phyloP scores from a whole-genome alignment of 1,140 invertebrate species.

The Achroia grisella region DNA sequence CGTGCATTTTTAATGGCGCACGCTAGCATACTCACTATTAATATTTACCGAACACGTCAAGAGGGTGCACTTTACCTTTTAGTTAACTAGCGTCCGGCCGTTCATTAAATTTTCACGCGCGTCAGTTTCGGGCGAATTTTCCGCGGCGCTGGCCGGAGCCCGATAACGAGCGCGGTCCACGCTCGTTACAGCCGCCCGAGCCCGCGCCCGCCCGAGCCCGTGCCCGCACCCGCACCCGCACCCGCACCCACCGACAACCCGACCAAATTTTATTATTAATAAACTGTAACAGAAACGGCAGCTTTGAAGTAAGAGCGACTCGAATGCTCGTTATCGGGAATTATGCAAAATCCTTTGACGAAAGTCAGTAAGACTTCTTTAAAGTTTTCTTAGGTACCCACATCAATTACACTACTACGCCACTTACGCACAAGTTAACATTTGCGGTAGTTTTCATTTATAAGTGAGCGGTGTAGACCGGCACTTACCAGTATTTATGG shows the following conservation, averaged over 20 bases:
- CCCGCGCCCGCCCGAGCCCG: slow-evolving; percentile 13
- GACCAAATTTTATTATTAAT: slow-evolving; percentile 67
- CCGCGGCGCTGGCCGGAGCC: slow-evolving; percentile 62
- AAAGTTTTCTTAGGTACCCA: slow-evolving; percentile 18
- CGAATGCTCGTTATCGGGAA: slow-evolving; percentile 60
- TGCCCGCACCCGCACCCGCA: slow-evolving; percentile 12
- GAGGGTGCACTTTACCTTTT: slow-evolving; percentile 74
- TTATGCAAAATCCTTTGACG: slow-evolving; percentile 62
- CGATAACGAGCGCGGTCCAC: slow-evolving; percentile 58
- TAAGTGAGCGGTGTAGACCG: neutral
- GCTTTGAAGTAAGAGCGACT: slow-evolving; percentile 64
- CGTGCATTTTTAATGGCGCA: slow-evolving; percentile 70
- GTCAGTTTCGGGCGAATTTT: slow-evolving; percentile 72
- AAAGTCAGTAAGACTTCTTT: slow-evolving; percentile 25
- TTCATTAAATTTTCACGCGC: slow-evolving; percentile 73
- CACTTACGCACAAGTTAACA: too few species aligned
- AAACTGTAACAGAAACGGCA: slow-evolving; percentile 64
- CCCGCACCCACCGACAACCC: slow-evolving; percentile 22
- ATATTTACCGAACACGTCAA: slow-evolving; percentile 73
- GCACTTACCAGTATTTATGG: too few species aligned
- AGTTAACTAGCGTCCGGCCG: slow-evolving; percentile 73
- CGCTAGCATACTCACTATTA: slow-evolving; percentile 70
- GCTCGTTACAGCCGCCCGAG: slow-evolving; percentile 40
- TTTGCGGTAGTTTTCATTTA: too few species aligned
- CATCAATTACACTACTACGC: too few species aligned